phyloP scores from a whole-genome alignment of 2,113 vertebrate genomes.

The Meleagris gallopavo region DNA sequence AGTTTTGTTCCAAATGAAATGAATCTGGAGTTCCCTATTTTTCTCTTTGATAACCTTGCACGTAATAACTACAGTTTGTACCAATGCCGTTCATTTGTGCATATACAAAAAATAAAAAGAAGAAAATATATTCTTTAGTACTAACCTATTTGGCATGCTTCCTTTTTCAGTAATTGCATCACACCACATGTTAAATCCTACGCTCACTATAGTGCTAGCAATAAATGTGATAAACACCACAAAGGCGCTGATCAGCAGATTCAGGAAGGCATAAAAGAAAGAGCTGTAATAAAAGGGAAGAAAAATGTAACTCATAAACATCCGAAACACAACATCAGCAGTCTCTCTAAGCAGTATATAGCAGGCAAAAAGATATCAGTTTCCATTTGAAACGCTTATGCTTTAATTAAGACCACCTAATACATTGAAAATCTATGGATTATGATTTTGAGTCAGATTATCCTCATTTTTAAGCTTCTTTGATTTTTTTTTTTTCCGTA shows the following conservation, averaged over 20 bases:
- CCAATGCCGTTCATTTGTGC: not conserved
- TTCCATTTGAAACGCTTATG: conserved; percentile 31
- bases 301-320: conserved; percentile 50
- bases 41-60: not conserved
- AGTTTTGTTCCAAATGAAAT: not conserved
- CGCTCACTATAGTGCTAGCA: conserved; percentile 92
- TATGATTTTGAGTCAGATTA: conserved; percentile 35
- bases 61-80: not conserved
- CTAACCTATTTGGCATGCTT: conserved; percentile 86
- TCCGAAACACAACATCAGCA: conserved; percentile 63
- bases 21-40: not conserved
- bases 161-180: conserved; percentile 91
- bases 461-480: conserved; percentile 4
- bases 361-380: conserved; percentile 21
- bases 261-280: conserved; percentile 91
- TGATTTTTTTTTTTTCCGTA: conserved; percentile 6
- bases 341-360: conserved; percentile 20
- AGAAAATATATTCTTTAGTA: conserved; percentile 8
- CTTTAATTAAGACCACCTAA: conserved; percentile 69
- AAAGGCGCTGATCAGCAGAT: conserved; percentile 89
- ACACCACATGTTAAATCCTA: conserved; percentile 96
- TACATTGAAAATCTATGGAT: not conserved
- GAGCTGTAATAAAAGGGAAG: conserved; percentile 80
- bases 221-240: conserved; percentile 91
- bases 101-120: not conserved